Evolutionary conservation across 2,113 vertebrate species (phyloP).

Genomic region (Zosterops lateralis): DNA sequence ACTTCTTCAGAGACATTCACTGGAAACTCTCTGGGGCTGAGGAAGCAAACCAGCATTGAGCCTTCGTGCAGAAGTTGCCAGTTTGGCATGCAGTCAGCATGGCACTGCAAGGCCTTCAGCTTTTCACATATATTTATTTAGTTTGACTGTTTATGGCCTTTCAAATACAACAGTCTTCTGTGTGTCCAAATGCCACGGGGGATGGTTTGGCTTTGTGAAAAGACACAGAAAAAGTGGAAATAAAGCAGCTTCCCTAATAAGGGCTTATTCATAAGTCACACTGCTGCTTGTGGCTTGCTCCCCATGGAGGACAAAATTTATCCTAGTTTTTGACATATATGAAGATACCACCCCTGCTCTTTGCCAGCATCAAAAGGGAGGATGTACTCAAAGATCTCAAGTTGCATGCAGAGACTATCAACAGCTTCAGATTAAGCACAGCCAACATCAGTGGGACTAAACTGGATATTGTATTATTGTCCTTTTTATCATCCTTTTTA

Average conservation of each 20-base stretch:
- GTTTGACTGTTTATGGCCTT: background rate
- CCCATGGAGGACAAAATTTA: background rate
- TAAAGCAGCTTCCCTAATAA: background rate
- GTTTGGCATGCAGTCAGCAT: background rate
- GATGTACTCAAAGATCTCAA: background rate
- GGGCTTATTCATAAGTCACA: background rate
- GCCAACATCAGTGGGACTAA: background rate
- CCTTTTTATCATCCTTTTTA: background rate
- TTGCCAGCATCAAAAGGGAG: background rate
- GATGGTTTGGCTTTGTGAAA: slow-evolving; percentile 1
- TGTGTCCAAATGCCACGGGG: background rate
- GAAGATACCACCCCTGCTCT: background rate
- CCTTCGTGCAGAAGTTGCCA: background rate
- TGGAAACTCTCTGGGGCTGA: background rate
- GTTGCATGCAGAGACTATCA: background rate
- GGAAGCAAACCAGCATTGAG: background rate
- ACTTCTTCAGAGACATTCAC: background rate
- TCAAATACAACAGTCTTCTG: background rate
- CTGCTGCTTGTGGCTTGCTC: background rate
- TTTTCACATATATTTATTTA: background rate
- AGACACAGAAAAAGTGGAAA: background rate
- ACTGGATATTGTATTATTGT: background rate
- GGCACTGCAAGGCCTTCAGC: background rate
- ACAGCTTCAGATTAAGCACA: background rate
- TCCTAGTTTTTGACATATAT: background rate